Percentiles rank a stretch among this genome's conserved stretches.
Conservation (phyloP, 1,140 invertebrate species). For the Homarus americanus region DNA sequence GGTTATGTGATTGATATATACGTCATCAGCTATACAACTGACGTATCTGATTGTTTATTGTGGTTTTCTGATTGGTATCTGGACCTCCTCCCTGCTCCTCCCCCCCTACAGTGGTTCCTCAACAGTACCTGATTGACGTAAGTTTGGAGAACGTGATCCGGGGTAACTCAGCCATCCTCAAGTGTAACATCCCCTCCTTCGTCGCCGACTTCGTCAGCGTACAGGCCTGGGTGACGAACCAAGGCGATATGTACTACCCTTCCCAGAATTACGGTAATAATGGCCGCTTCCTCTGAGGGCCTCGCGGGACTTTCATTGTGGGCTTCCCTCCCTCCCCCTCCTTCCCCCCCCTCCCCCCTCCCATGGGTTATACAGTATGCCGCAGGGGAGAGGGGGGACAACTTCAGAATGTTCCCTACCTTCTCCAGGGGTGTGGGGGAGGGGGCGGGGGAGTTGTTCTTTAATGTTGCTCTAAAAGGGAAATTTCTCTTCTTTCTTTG, state of each 20-base stretch:
- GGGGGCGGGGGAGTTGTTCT: neutral
- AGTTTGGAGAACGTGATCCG: slow-evolving; percentile 79
- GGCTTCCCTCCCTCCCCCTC: neutral
- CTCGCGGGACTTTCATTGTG: neutral
- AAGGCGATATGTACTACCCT: slow-evolving; percentile 83
- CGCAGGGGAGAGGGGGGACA: too few species aligned
- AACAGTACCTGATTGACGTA: slow-evolving; percentile 78
- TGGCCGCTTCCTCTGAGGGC: neutral
- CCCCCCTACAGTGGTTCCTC: slow-evolving; percentile 77
- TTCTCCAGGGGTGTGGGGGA: too few species aligned
- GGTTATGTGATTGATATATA: too few species aligned
- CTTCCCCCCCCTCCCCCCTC: neutral
- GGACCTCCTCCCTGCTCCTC: too few species aligned
- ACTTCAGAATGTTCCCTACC: too few species aligned
- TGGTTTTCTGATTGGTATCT: too few species aligned
- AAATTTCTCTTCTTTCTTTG: too few species aligned
- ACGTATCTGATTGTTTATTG: too few species aligned
- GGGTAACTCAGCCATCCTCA: slow-evolving; percentile 80
- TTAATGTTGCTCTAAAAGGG: too few species aligned
- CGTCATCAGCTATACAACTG: too few species aligned
- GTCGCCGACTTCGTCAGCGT: slow-evolving; percentile 79
- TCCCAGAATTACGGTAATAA: slow-evolving; percentile 66
- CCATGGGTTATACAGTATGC: neutral
- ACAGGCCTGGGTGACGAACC: slow-evolving; percentile 63
- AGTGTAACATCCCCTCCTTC: slow-evolving; percentile 80